phyloP scores from a whole-genome alignment of 2,888 invertebrate genomes.

The Hesperia comma region DNA sequence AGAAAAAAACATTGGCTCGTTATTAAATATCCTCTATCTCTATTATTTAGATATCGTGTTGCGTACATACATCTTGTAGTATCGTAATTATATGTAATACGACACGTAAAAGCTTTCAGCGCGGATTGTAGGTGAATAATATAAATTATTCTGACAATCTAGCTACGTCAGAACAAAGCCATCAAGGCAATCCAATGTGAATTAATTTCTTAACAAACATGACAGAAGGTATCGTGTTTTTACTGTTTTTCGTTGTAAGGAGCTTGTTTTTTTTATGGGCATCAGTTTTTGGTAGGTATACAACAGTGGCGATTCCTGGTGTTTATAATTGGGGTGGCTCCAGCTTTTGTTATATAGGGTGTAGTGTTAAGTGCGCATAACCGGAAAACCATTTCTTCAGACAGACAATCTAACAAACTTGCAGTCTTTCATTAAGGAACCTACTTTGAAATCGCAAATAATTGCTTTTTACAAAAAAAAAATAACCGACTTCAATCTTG shows the following conservation, averaged over 20 bases:
- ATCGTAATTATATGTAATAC: slow-evolving; percentile 59
- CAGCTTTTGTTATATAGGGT: no score
- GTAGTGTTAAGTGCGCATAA: no score
- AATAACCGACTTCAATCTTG: no score
- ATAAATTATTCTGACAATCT: slow-evolving; percentile 60
- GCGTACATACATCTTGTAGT: slow-evolving; percentile 22
- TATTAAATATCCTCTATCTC: neutral
- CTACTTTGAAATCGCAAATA: no score
- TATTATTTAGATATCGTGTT: slow-evolving; percentile 1
- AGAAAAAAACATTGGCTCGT: neutral
- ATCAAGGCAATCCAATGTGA: neutral
- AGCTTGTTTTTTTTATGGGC: neutral
- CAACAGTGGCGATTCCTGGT: no score
- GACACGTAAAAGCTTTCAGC: slow-evolving; percentile 69
- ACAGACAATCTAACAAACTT: no score
- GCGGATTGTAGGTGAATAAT: slow-evolving; percentile 56
- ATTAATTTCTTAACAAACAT: neutral
- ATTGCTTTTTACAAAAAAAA: no score
- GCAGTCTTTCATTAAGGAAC: no score
- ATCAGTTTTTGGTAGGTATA: no score
- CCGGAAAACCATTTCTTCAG: no score
- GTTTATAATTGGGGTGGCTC: no score
- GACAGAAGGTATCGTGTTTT: neutral
- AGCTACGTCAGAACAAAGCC: neutral
- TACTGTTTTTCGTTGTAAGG: neutral